A percentile compares a stretch with the other conserved stretches of the same genome.
These are phyloP conservation scores for Odontesthes bonariensis DNA, from an alignment of 2,113 vertebrate species.

Conservation along the genomic window DNA sequence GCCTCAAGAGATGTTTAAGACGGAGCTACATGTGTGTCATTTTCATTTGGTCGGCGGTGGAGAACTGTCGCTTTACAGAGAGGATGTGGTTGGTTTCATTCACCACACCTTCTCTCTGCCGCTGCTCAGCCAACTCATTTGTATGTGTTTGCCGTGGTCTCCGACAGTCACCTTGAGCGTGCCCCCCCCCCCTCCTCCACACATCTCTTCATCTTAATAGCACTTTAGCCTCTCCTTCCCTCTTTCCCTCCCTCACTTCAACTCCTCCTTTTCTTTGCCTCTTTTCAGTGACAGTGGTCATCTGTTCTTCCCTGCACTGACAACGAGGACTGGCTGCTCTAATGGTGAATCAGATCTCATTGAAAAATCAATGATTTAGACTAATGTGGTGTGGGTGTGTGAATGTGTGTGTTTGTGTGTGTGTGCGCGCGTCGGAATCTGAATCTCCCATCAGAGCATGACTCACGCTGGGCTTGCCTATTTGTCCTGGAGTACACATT, in stretches of 20 bases:
- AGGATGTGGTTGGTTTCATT: conserved; percentile 21
- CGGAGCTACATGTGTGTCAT: conserved; percentile 1
- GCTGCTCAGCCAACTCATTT: conserved; percentile 63
- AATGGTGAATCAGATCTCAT: conserved; percentile 55
- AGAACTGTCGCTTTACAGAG: conserved; percentile 10
- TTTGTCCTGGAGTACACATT: conserved; percentile 41
- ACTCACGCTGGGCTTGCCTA: conserved; percentile 61
- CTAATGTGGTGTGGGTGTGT: conserved; percentile 24
- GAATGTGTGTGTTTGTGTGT: conserved; percentile 1
- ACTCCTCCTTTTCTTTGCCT: conserved; percentile 18
- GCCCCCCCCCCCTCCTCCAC: not conserved
- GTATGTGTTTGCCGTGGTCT: conserved; percentile 70
- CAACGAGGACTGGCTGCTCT: conserved; percentile 17
- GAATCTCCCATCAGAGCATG: conserved; percentile 43
- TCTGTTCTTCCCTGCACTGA: conserved; percentile 16
- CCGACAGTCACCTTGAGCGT: conserved; percentile 78
- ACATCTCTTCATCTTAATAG: conserved; percentile 74
- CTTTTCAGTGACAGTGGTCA: conserved; percentile 38
- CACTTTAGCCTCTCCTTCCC: conserved; percentile 59
- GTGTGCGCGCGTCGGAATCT: conserved; percentile 5
- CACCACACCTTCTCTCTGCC: conserved; percentile 27
- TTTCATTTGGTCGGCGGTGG: not conserved
- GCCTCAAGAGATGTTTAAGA: not conserved
- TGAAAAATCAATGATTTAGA: conserved; percentile 58
- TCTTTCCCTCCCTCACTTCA: not conserved